These are phyloP conservation scores for Holacanthella duospinosa DNA, from an alignment of 2,888 invertebrate species.

Conservation along the genomic window DNA sequence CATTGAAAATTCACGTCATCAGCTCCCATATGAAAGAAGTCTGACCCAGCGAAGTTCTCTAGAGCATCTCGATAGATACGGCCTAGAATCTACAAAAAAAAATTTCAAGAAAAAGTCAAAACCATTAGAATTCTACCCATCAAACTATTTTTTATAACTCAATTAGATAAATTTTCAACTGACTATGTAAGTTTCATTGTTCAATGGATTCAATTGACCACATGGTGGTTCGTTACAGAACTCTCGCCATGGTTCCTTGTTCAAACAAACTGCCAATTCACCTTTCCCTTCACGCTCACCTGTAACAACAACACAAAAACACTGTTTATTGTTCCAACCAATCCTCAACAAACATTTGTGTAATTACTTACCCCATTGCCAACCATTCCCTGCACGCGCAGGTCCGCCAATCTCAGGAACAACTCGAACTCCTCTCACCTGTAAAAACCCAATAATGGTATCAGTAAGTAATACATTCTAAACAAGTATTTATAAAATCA, in stretches of 20 bases:
- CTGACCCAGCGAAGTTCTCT: slow-evolving; percentile 42
- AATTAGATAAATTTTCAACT: slow-evolving; percentile 40
- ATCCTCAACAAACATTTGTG: background rate
- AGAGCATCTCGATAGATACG: slow-evolving; percentile 53
- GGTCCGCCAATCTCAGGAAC: slow-evolving; percentile 84
- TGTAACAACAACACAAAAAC: background rate
- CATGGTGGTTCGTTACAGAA: slow-evolving; percentile 73
- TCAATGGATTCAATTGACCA: slow-evolving; percentile 70
- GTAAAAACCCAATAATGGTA: too few species aligned
- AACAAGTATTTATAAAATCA: too few species aligned
- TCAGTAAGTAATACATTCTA: too few species aligned
- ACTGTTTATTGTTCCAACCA: background rate
- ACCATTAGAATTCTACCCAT: too few species aligned
- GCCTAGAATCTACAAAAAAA: slow-evolving; percentile 45
- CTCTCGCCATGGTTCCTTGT: slow-evolving; percentile 57
- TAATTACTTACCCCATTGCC: slow-evolving; percentile 60
- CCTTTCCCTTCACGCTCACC: slow-evolving; percentile 53
- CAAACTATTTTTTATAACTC: too few species aligned
- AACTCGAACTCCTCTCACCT: slow-evolving; percentile 64
- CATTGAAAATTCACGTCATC: slow-evolving; percentile 60
- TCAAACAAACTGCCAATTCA: slow-evolving; percentile 66
- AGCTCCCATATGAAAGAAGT: slow-evolving; percentile 66
- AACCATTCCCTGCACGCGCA: slow-evolving; percentile 71
- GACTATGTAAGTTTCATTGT: slow-evolving; percentile 57
- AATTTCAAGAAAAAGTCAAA: slow-evolving; percentile 51